Percentiles rank a stretch among this genome's conserved stretches.
Evolutionary conservation across 2,797 vertebrate species (phyloP).

Genomic region (Chelon labrosus): DNA sequence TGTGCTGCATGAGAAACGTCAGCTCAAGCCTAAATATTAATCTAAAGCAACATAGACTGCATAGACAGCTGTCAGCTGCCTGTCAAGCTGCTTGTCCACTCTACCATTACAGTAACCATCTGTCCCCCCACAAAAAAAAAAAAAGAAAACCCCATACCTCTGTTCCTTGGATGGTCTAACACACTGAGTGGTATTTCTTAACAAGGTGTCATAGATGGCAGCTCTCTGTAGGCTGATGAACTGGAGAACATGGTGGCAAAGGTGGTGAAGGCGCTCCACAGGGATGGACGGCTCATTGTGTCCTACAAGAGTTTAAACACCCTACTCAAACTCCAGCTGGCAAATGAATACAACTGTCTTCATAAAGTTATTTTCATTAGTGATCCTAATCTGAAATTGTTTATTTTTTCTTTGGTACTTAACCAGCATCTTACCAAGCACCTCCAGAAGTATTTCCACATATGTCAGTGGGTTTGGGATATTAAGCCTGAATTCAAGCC

Average conservation of each 20-base stretch:
- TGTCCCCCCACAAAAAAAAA: constrained; percentile 1
- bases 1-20: not conserved
- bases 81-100: constrained; percentile 12
- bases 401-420: not conserved
- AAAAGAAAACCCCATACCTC: constrained; percentile 79
- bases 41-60: too few relatives aligned
- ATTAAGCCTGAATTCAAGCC: constrained; percentile 88
- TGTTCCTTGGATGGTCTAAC: constrained; percentile 86
- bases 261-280: constrained; percentile 76
- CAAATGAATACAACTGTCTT: not conserved
- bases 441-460: constrained; percentile 92
- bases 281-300: constrained; percentile 89
- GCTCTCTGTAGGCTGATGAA: constrained; percentile 88
- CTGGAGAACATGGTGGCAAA: constrained; percentile 88
- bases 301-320: constrained; percentile 74
- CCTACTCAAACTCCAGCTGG: not conserved
- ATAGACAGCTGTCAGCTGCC: constrained; percentile 13
- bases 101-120: not conserved
- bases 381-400: not conserved
- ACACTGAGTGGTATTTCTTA: constrained; percentile 82
- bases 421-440: constrained; percentile 86
- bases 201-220: constrained; percentile 87
- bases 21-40: not conserved
- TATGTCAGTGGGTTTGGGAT: constrained; percentile 88
- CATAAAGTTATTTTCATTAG: not conserved